These are phyloP conservation scores for Xiphophorus hellerii DNA, from an alignment of 2,113 vertebrate genomes.

Conservation along the genomic window DNA sequence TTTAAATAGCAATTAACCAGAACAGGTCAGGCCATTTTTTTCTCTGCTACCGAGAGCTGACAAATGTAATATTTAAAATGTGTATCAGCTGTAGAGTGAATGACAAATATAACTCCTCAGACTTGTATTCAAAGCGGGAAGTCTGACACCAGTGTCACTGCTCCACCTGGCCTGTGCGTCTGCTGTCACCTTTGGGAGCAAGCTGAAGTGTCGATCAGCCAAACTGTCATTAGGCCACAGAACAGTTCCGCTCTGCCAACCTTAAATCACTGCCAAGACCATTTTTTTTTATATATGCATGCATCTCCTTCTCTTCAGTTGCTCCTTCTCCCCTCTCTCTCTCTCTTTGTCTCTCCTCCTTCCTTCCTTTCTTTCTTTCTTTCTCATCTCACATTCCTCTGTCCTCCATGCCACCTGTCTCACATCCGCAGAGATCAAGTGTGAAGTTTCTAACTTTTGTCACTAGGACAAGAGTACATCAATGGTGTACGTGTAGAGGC, in stretches of 20 bases:
- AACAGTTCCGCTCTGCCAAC: constrained; percentile 49
- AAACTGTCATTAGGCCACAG: constrained; percentile 43
- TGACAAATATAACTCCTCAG: constrained; percentile 10
- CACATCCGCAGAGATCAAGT: constrained; percentile 41
- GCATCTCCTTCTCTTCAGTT: constrained; percentile 35
- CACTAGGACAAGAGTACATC: constrained; percentile 34
- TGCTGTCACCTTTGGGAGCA: constrained; percentile 61
- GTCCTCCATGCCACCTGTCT: constrained; percentile 64
- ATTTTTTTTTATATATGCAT: constrained; percentile 29
- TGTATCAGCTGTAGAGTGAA: constrained; percentile 9
- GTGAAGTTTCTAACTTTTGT: constrained; percentile 66
- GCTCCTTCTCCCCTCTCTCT: constrained; percentile 15
- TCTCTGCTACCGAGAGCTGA: not conserved
- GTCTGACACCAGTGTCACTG: constrained; percentile 56
- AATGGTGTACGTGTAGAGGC: constrained; percentile 18
- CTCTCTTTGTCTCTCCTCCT: not conserved
- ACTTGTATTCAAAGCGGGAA: constrained; percentile 41
- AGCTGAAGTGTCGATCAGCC: constrained; percentile 50
- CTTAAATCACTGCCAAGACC: constrained; percentile 47
- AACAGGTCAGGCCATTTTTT: constrained; percentile 9
- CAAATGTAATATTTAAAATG: not conserved
- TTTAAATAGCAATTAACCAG: constrained; percentile 3
- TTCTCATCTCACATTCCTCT: constrained; percentile 50
- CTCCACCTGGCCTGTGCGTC: constrained; percentile 59
- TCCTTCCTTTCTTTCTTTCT: not conserved